These are phyloP conservation scores for Sebastes ruberrimus DNA, from an alignment of 2,797 vertebrate species.

Conservation along the genomic window DNA sequence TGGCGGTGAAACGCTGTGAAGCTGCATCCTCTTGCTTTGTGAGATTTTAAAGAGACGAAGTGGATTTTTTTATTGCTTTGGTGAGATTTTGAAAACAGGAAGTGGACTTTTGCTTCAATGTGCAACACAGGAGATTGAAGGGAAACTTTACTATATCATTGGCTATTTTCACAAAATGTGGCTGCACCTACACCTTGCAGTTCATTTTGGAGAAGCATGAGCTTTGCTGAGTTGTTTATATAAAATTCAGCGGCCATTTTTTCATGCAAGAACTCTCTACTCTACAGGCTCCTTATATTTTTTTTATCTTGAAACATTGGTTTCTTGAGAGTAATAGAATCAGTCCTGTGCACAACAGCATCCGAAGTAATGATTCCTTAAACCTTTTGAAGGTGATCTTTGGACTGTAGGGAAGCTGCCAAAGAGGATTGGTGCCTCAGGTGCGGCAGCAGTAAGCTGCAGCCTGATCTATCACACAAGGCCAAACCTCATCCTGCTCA, in stretches of 20 bases:
- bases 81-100: background rate
- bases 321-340: background rate
- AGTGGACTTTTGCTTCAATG: background rate
- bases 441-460: conserved; percentile 33
- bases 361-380: conserved; percentile 19
- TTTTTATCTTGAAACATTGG: background rate
- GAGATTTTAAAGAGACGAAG: background rate
- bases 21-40: background rate
- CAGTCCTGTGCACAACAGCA: background rate
- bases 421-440: conserved; percentile 62
- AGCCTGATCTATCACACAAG: conserved; percentile 13
- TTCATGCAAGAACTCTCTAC: background rate
- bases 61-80: background rate
- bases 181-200: background rate
- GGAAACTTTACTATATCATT: background rate
- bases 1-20: background rate
- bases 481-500: background rate
- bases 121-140: background rate
- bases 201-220: background rate
- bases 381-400: conserved; percentile 58
- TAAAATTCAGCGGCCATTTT: background rate
- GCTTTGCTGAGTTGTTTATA: background rate
- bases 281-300: too few species aligned
- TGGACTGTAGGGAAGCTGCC: conserved; percentile 38
- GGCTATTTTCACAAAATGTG: background rate